phyloP scores from a whole-genome alignment of 1,140 invertebrate species.

The Caenorhabditis remanei region DNA sequence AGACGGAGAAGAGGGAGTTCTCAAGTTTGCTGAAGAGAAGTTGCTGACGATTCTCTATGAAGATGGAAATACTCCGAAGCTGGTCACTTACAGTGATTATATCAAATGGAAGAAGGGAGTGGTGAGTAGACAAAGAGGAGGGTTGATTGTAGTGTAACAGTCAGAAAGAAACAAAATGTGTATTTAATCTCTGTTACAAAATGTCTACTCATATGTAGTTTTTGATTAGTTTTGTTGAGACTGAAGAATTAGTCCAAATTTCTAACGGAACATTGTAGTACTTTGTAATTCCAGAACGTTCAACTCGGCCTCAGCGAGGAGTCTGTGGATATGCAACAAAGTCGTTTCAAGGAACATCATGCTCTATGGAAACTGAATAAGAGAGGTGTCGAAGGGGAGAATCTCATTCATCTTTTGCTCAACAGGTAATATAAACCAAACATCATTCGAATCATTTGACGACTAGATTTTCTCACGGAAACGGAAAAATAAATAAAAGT shows the following conservation, averaged over 20 bases:
- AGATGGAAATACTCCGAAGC: slow-evolving; percentile 86
- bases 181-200: too few species aligned
- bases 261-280: too few species aligned
- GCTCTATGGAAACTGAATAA: slow-evolving; percentile 98
- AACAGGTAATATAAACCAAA: slow-evolving; percentile 84
- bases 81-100: slow-evolving; percentile 90
- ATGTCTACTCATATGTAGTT: too few species aligned
- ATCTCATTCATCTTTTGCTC: slow-evolving; percentile 91
- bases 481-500: background rate
- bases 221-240: too few species aligned
- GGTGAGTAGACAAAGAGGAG: slow-evolving; percentile 78
- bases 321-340: slow-evolving; percentile 69
- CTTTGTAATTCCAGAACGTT: slow-evolving; percentile 68
- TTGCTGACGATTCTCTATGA: slow-evolving; percentile 90
- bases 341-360: slow-evolving; percentile 82
- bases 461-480: background rate
- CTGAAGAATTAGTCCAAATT: too few species aligned
- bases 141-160: too few species aligned
- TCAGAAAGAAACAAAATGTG: too few species aligned
- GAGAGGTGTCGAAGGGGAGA: slow-evolving; percentile 92
- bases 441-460: background rate
- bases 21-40: slow-evolving; percentile 88
- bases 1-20: slow-evolving; percentile 82
- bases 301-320: slow-evolving; percentile 74
- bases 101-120: slow-evolving; percentile 91